A percentile compares a stretch with the other conserved stretches of the same genome.
Conservation (phyloP, 2,888 invertebrate species). For the Anodontia alba region DNA sequence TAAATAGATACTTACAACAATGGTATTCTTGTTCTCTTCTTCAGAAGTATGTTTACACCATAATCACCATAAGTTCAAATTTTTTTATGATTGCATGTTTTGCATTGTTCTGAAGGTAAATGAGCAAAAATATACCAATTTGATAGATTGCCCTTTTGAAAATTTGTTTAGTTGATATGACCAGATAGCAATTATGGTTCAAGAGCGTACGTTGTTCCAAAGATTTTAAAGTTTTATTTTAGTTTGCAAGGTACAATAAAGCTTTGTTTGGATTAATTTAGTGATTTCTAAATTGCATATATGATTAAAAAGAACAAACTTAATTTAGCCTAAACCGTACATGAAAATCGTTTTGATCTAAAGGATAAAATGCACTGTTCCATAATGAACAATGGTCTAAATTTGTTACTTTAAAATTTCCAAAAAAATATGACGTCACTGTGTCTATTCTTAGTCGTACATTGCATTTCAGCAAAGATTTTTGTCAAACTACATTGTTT, state of each 20-base stretch:
- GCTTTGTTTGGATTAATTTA: too few relatives aligned
- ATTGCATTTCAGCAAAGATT: too few relatives aligned
- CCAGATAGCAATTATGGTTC: background rate
- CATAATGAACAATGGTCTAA: too few relatives aligned
- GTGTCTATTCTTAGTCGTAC: too few relatives aligned
- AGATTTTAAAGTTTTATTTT: background rate
- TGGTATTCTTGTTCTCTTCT: background rate
- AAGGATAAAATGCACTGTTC: too few relatives aligned
- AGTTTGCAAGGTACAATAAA: background rate
- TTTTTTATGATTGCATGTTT: background rate
- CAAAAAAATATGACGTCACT: too few relatives aligned
- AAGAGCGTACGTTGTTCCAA: background rate
- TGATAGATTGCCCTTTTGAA: slow-evolving; percentile 2
- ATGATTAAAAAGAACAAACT: too few relatives aligned
- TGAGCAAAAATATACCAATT: background rate
- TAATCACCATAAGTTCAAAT: background rate
- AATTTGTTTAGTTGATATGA: background rate
- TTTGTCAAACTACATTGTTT: too few relatives aligned
- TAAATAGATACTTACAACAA: slow-evolving; percentile 5
- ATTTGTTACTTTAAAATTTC: too few relatives aligned
- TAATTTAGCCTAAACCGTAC: too few relatives aligned
- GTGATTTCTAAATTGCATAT: too few relatives aligned
- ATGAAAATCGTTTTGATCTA: too few relatives aligned
- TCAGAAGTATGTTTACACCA: background rate
- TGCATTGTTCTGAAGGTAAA: background rate